A percentile compares a stretch with the other conserved stretches of the same genome.
Evolutionary conservation across 2,113 vertebrate genomes (phyloP).

Genomic region (Sula dactylatra): DNA sequence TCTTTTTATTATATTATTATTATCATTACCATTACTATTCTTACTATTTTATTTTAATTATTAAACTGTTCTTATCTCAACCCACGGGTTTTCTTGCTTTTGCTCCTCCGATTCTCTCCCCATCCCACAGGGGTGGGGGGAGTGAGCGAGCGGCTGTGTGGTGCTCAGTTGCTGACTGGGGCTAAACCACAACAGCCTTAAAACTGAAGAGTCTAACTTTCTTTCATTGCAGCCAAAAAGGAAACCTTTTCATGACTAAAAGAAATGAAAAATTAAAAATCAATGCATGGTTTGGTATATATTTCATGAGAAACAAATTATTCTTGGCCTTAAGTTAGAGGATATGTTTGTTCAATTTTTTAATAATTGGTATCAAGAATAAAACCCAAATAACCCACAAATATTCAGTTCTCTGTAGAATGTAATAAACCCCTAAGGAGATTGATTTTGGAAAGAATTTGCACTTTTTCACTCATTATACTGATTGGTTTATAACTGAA

Average conservation of each 20-base stretch:
- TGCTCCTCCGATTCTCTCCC: no score
- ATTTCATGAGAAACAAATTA: not conserved
- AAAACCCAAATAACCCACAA: not conserved
- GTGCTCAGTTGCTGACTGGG: no score
- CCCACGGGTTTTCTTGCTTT: no score
- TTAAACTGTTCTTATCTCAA: no score
- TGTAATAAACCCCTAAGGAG: not conserved
- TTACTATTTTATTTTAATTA: no score
- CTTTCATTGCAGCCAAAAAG: not conserved
- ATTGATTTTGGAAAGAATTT: conserved; percentile 22
- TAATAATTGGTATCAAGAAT: not conserved
- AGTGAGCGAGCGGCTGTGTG: no score
- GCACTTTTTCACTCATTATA: conserved; percentile 4
- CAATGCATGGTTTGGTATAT: not conserved
- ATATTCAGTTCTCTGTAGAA: not conserved
- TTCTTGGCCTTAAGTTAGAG: not conserved
- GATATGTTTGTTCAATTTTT: not conserved
- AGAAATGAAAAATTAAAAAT: conserved; percentile 2
- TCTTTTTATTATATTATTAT: no score
- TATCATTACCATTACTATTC: no score
- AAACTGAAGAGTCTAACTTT: not conserved
- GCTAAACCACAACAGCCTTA: not conserved
- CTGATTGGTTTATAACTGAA: not conserved
- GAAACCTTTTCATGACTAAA: not conserved
- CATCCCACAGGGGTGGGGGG: no score